phyloP scores from a whole-genome alignment of 2,888 invertebrate species.

The Habrosyne pyritoides region DNA sequence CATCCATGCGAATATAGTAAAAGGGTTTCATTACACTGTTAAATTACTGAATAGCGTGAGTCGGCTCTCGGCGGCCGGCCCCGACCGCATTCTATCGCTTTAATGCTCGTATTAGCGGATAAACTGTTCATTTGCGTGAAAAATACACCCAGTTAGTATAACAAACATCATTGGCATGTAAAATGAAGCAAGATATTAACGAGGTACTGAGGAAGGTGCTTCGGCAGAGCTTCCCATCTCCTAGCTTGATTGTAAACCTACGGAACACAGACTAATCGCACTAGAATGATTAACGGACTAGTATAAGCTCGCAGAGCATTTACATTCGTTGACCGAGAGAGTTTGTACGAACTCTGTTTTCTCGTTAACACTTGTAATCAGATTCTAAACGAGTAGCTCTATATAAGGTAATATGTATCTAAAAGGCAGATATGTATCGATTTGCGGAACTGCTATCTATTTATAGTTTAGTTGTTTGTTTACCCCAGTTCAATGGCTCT shows the following conservation, averaged over 20 bases:
- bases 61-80: conserved; percentile 34
- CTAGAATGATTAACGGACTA: conserved; percentile 17
- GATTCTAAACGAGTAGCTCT: conserved; percentile 26
- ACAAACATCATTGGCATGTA: conserved; percentile 54
- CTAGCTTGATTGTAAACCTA: conserved; percentile 7
- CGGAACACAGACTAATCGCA: conserved; percentile 7
- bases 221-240: conserved; percentile 7
- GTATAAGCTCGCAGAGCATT: neutral
- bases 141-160: conserved; percentile 63
- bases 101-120: conserved; percentile 61
- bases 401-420: conserved; percentile 20
- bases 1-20: conserved; percentile 34
- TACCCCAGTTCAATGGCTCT: conserved; percentile 14
- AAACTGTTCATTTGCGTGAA: conserved; percentile 65
- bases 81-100: conserved; percentile 55
- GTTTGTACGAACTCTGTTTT: conserved; percentile 13
- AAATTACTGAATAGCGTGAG: conserved; percentile 70
- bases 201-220: conserved; percentile 26
- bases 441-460: conserved; percentile 18
- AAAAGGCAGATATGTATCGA: conserved; percentile 21
- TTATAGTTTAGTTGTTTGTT: neutral
- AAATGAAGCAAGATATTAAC: conserved; percentile 51
- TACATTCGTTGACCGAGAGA: conserved; percentile 3
- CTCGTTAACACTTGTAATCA: conserved; percentile 29
- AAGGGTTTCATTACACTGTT: conserved; percentile 58